Evolutionary conservation across 2,888 invertebrate genomes (phyloP).

Genomic region (Acrobeloides nanus): DNA sequence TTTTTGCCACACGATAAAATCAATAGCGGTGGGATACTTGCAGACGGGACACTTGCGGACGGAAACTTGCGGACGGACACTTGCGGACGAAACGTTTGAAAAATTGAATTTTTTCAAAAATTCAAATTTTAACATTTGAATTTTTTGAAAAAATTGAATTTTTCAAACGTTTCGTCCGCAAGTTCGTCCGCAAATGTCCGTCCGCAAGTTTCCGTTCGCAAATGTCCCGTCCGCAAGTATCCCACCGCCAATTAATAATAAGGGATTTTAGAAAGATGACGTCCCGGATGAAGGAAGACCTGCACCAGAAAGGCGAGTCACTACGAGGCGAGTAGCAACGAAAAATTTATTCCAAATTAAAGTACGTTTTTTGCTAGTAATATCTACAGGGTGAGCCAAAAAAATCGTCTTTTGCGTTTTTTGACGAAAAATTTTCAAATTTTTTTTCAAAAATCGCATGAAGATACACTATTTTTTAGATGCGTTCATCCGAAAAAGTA

Average conservation of each 20-base stretch:
- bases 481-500: slow-evolving; percentile 33
- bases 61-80: too few species aligned
- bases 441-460: background rate
- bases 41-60: too few species aligned
- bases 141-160: too few species aligned
- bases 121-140: too few species aligned
- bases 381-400: background rate
- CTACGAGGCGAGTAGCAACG: slow-evolving; percentile 20
- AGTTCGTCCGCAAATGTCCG: too few species aligned
- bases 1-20: background rate
- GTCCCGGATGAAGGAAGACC: slow-evolving; percentile 6
- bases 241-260: background rate
- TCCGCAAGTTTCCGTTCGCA: too few species aligned
- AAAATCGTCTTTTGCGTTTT: background rate
- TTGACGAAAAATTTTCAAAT: background rate
- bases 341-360: slow-evolving; percentile 15
- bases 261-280: slow-evolving; percentile 24
- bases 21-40: slow-evolving; percentile 1
- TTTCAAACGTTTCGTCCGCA: too few species aligned
- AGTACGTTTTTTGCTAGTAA: slow-evolving; percentile 5
- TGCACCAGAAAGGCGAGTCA: background rate
- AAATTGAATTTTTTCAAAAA: too few species aligned
- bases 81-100: too few species aligned
- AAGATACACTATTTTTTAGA: slow-evolving; percentile 15
- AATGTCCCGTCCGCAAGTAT: too few species aligned